These are phyloP conservation scores for Gallinago jamesoni DNA, from an alignment of 2,113 vertebrate genomes.

Conservation along the genomic window DNA sequence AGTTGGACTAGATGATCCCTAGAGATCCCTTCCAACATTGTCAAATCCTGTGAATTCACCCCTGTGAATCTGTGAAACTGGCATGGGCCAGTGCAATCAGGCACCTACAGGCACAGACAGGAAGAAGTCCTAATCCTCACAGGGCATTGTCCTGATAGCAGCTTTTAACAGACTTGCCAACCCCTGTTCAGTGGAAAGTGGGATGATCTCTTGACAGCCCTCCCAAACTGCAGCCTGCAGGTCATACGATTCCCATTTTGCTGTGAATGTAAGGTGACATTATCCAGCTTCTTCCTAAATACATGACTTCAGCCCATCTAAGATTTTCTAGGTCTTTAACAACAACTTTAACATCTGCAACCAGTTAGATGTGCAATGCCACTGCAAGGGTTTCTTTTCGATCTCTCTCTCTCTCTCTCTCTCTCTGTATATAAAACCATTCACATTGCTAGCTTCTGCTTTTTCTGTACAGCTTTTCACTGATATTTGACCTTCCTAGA, in stretches of 20 bases:
- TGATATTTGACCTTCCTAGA: background rate
- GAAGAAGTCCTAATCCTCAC: background rate
- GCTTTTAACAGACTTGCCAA: background rate
- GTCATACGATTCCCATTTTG: accelerated
- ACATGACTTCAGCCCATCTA: background rate
- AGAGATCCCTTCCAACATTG: too few relatives aligned
- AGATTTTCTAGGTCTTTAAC: background rate
- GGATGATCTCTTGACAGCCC: background rate
- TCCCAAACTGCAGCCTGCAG: background rate
- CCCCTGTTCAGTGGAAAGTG: background rate
- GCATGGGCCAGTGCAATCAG: background rate
- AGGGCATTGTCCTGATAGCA: background rate
- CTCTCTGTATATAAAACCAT: background rate
- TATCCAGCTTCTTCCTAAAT: background rate
- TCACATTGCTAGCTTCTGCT: background rate
- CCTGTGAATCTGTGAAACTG: background rate
- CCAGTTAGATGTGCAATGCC: background rate
- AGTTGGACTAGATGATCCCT: too few relatives aligned
- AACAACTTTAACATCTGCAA: background rate
- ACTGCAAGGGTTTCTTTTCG: background rate
- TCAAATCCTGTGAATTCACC: too few relatives aligned
- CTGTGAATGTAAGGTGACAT: background rate
- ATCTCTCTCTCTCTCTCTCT: background rate
- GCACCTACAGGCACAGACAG: background rate
- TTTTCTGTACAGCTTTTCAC: background rate